These are phyloP conservation scores for Myxocyprinus asiaticus DNA, from an alignment of 2,113 vertebrate species.

Conservation along the genomic window DNA sequence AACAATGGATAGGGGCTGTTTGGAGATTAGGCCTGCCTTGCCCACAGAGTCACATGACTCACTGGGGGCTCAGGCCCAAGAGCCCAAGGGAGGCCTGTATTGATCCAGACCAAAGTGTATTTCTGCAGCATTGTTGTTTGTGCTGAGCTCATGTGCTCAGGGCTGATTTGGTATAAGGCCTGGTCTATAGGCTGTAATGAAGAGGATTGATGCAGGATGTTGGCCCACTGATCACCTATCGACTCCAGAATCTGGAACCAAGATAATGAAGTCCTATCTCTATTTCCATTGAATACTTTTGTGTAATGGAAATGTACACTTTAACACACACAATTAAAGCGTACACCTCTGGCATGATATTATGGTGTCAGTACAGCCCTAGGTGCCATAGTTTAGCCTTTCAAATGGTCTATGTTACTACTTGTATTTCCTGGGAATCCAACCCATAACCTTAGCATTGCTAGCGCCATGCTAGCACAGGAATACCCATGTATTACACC, in stretches of 20 bases:
- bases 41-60: conserved; percentile 39
- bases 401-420: too few relatives aligned
- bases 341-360: not conserved
- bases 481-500: too few relatives aligned
- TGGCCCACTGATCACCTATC: conserved; percentile 8
- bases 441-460: too few relatives aligned
- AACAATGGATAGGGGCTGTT: conserved; percentile 43
- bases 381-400: too few relatives aligned
- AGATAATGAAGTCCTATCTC: not conserved
- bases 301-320: conserved; percentile 9
- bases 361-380: too few relatives aligned
- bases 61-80: conserved; percentile 23
- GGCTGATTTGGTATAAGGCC: conserved; percentile 35
- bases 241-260: not conserved
- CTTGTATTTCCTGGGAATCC: too few relatives aligned
- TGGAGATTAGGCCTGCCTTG: conserved; percentile 35
- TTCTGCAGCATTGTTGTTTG: conserved; percentile 34
- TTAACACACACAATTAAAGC: conserved; percentile 8
- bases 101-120: conserved; percentile 42
- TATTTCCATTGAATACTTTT: conserved; percentile 7
- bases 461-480: too few relatives aligned
- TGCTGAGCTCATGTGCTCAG: not conserved
- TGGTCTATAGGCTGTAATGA: conserved; percentile 21
- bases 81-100: conserved; percentile 52
- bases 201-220: conserved; percentile 35